A percentile compares a stretch with the other conserved stretches of the same genome.
Evolutionary conservation across 2,797 vertebrate species (phyloP).

Genomic region (Linurgus olivaceus): DNA sequence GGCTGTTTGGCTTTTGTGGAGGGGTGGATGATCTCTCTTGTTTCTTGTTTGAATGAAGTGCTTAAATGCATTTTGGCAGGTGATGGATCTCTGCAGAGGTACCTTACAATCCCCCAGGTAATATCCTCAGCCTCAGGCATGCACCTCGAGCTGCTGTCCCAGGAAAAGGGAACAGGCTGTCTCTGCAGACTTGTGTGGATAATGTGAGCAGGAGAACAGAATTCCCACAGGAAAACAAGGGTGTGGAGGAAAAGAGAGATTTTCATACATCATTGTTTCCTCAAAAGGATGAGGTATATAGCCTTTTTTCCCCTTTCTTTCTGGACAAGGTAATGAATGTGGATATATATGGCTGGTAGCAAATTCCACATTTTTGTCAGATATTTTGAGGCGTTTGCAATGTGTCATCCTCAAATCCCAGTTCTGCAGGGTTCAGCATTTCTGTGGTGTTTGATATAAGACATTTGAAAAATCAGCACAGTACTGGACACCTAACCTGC

Average conservation of each 20-base stretch:
- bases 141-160: neutral
- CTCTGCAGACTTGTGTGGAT: neutral
- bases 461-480: neutral
- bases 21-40: neutral
- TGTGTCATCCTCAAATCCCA: neutral
- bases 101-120: neutral
- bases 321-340: neutral
- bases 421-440: neutral
- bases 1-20: neutral
- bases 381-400: neutral
- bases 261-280: neutral
- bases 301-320: fast-evolving
- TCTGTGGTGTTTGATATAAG: neutral
- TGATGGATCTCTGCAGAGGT: neutral
- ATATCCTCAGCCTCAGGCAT: fast-evolving
- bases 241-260: fast-evolving
- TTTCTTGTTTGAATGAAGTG: neutral
- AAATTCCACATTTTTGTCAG: neutral
- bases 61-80: neutral
- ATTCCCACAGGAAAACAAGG: neutral
- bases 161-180: neutral
- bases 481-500: neutral
- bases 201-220: neutral
- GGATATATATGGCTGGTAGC: neutral
- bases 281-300: neutral